phyloP scores from a whole-genome alignment of 2,113 vertebrate genomes.

The Podarcis muralis region DNA sequence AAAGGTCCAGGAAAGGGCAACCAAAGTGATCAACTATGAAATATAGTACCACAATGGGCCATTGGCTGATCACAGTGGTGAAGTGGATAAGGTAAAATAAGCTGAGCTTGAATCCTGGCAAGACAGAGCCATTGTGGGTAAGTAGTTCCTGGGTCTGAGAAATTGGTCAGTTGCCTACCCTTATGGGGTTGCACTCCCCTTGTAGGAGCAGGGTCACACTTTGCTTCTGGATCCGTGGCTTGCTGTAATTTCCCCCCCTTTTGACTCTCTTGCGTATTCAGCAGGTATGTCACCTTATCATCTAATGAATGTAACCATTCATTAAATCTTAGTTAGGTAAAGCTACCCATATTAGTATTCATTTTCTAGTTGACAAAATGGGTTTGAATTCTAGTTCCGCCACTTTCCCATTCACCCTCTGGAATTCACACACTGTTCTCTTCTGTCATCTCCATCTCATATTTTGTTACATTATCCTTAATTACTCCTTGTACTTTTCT shows the following conservation, averaged over 20 bases:
- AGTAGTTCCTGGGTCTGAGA: too few species aligned
- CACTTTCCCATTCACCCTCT: neutral
- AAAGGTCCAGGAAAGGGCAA: too few species aligned
- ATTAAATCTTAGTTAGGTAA: neutral
- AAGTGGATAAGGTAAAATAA: too few species aligned
- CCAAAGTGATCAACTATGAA: too few species aligned
- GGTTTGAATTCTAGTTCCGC: neutral
- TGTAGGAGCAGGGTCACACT: too few species aligned
- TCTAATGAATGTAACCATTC: neutral
- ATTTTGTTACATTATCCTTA: neutral
- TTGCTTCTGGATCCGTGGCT: neutral
- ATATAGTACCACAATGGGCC: too few species aligned
- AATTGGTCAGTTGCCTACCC: too few species aligned
- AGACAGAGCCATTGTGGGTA: too few species aligned
- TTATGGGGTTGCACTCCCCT: too few species aligned
- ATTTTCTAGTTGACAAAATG: neutral
- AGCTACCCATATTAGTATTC: neutral
- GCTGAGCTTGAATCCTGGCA: too few species aligned
- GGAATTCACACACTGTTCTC: neutral
- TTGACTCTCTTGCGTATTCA: neutral
- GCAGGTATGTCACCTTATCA: neutral
- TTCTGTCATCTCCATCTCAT: neutral
- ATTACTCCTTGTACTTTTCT: slow-evolving; percentile 9
- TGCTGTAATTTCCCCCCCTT: neutral
- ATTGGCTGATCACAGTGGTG: too few species aligned